Conservation (phyloP, 2,888 invertebrate species). For the Rhodophaea formosa region DNA sequence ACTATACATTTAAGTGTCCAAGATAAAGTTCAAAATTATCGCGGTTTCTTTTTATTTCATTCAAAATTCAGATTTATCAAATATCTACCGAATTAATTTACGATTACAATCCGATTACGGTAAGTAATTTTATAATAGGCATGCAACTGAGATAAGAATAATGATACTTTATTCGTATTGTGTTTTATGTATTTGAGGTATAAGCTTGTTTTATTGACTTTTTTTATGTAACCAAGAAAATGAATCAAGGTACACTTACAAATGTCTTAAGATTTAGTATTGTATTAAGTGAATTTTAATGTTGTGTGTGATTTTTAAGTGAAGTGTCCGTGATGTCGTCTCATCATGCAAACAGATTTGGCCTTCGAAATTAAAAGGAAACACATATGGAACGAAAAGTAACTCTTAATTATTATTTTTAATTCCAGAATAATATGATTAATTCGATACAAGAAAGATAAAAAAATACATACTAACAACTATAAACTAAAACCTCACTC, state of each 20-base stretch:
- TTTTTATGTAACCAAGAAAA: background rate
- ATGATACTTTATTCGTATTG: background rate
- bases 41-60: background rate
- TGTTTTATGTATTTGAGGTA: background rate
- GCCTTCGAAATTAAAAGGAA: constrained; percentile 58
- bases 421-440: too few species aligned
- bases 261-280: background rate
- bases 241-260: constrained; percentile 1
- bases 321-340: constrained; percentile 52
- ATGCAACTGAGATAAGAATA: background rate
- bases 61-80: background rate
- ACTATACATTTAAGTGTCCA: background rate
- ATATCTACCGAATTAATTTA: background rate
- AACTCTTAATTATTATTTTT: constrained; percentile 38
- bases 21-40: background rate
- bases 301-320: constrained; percentile 32
- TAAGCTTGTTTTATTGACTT: background rate
- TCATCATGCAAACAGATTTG: constrained; percentile 57
- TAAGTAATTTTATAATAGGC: background rate
- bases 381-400: constrained; percentile 61
- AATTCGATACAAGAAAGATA: too few species aligned
- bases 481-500: too few species aligned
- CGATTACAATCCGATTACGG: background rate
- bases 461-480: too few species aligned
- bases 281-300: constrained; percentile 25